These are phyloP conservation scores for Tachysurus vachellii DNA, from an alignment of 2,113 vertebrate species.

Conservation along the genomic window DNA sequence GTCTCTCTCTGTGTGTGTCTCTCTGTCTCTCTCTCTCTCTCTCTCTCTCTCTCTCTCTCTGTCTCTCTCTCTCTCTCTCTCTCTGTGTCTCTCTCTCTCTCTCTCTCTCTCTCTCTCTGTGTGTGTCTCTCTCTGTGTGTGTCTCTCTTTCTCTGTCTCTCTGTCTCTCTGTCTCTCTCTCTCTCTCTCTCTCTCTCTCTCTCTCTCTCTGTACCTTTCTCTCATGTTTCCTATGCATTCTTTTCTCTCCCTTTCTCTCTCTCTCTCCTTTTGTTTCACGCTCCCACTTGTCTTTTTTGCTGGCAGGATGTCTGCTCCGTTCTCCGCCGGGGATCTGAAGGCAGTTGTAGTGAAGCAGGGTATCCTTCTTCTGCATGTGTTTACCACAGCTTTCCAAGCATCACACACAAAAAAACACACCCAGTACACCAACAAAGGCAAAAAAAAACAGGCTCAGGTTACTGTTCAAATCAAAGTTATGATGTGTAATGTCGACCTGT, in stretches of 20 bases:
- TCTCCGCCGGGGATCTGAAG: slow-evolving; percentile 43
- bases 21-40: neutral
- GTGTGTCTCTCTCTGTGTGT: slow-evolving; percentile 9
- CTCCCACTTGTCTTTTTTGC: slow-evolving; percentile 34
- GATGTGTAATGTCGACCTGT: slow-evolving; percentile 30
- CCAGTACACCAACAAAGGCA: neutral
- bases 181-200: neutral
- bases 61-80: neutral
- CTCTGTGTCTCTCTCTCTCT: slow-evolving; percentile 7
- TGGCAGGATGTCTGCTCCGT: slow-evolving; percentile 50
- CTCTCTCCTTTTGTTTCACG: neutral
- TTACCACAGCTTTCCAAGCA: slow-evolving; percentile 45
- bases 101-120: neutral
- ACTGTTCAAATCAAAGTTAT: neutral
- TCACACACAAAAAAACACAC: slow-evolving; percentile 23
- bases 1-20: too few species aligned
- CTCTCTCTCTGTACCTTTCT: neutral
- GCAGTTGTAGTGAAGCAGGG: slow-evolving; percentile 41
- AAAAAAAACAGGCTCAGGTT: slow-evolving; percentile 1
- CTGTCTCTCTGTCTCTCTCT: neutral
- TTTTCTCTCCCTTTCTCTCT: neutral
- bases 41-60: slow-evolving; percentile 1
- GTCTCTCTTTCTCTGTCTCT: slow-evolving; percentile 2
- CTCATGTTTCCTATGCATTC: neutral
- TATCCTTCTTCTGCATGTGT: slow-evolving; percentile 40